phyloP scores from a whole-genome alignment of 53 echinoderm and acorn worm genomes.

The Arbacia lixula region DNA sequence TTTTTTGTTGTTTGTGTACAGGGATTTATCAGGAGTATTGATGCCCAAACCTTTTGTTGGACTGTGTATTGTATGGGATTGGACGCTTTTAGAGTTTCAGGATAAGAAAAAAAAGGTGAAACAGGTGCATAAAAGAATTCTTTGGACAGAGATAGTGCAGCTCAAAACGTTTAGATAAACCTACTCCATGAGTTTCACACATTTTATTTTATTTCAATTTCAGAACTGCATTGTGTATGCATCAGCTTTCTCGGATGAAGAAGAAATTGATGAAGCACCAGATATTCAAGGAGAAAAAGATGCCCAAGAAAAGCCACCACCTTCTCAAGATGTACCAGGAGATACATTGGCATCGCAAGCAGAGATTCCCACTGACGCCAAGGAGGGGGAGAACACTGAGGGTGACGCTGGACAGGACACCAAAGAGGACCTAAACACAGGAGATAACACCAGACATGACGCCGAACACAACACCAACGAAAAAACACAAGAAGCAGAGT shows the following conservation, averaged over 20 bases:
- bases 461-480: not conserved
- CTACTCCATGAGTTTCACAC: not conserved
- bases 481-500: not conserved
- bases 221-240: conserved; percentile 83
- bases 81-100: too few species aligned
- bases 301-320: not conserved
- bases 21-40: too few species aligned
- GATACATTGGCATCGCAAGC: not conserved
- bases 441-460: not conserved
- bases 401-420: too few species aligned
- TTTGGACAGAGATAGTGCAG: too few species aligned
- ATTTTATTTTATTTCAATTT: not conserved
- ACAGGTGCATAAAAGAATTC: too few species aligned
- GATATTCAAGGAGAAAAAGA: too few species aligned
- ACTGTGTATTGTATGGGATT: too few species aligned
- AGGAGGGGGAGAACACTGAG: not conserved
- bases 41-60: too few species aligned
- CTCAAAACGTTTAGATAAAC: too few species aligned
- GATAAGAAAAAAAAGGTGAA: too few species aligned
- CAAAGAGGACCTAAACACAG: not conserved
- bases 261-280: too few species aligned
- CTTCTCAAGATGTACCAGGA: not conserved
- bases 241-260: conserved; percentile 90
- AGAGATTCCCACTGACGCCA: not conserved
- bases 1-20: too few species aligned